A percentile compares a stretch with the other conserved stretches of the same genome.
Evolutionary conservation across 2,797 vertebrate species (phyloP).

Genomic region (Eospalax fontanierii): DNA sequence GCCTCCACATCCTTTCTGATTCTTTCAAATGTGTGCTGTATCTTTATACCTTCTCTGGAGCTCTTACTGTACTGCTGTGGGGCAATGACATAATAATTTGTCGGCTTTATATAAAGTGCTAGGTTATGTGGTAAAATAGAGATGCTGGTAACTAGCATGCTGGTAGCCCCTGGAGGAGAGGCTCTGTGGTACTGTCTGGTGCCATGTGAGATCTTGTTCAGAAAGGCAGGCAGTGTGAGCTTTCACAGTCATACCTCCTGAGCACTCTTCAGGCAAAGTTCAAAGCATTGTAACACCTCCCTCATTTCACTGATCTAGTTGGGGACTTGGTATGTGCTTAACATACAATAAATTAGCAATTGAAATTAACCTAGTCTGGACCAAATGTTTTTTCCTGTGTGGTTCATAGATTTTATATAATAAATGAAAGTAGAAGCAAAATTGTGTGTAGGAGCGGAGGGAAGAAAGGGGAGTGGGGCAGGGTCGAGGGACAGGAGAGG

Average conservation of each 20-base stretch:
- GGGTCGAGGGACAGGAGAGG: not conserved
- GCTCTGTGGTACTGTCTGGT: not conserved
- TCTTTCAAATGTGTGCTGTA: slow-evolving; percentile 14
- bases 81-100: not conserved
- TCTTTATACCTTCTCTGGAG: slow-evolving; percentile 35
- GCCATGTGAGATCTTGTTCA: not conserved
- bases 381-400: not conserved
- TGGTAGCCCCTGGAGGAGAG: not conserved
- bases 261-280: not conserved
- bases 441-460: not conserved
- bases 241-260: too few relatives aligned
- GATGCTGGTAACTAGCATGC: not conserved
- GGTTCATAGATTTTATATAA: not conserved
- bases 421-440: not conserved
- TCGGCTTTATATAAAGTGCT: not conserved
- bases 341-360: not conserved
- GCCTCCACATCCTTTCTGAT: not conserved
- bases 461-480: too few relatives aligned
- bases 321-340: not conserved
- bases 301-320: not conserved
- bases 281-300: not conserved
- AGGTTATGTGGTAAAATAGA: slow-evolving; percentile 2
- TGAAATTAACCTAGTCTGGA: not conserved
- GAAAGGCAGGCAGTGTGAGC: not conserved
- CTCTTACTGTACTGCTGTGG: not conserved